Conservation (phyloP, 2,113 vertebrate species). For the Acrocephalus arundinaceus region DNA sequence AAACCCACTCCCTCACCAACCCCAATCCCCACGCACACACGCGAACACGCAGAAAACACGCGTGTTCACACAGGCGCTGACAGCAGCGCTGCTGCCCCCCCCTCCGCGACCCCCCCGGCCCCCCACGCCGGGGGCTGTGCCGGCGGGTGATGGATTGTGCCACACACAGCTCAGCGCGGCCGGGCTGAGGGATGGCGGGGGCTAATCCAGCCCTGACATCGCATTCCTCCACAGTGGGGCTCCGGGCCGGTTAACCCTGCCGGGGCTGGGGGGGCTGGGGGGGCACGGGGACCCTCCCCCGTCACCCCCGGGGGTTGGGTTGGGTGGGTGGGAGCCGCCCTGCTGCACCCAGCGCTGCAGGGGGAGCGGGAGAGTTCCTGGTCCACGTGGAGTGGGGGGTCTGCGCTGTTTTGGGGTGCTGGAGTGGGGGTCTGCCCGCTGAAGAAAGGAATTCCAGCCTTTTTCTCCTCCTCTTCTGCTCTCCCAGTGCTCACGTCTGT, state of each 20-base stretch:
- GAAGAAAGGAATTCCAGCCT: too few relatives aligned
- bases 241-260: constrained; percentile 17
- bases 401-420: neutral
- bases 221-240: constrained; percentile 29
- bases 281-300: neutral
- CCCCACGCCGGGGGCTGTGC: constrained; percentile 48
- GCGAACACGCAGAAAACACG: neutral
- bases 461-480: neutral
- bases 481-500: neutral
- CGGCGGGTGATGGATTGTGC: constrained; percentile 53
- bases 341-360: neutral
- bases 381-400: too few relatives aligned
- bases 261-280: neutral
- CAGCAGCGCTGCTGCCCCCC: neutral
- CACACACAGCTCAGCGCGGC: constrained; percentile 42
- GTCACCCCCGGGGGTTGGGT: too few relatives aligned
- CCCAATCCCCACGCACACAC: fast-evolving
- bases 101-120: neutral
- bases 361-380: neutral
- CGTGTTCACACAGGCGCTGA: neutral
- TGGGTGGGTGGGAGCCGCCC: neutral
- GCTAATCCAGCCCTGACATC: constrained; percentile 62
- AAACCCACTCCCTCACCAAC: fast-evolving
- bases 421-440: too few relatives aligned
- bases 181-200: neutral